A percentile compares a stretch with the other conserved stretches of the same genome.
Conservation (phyloP, 2,113 vertebrate species). For the Edolisoma coerulescens region DNA sequence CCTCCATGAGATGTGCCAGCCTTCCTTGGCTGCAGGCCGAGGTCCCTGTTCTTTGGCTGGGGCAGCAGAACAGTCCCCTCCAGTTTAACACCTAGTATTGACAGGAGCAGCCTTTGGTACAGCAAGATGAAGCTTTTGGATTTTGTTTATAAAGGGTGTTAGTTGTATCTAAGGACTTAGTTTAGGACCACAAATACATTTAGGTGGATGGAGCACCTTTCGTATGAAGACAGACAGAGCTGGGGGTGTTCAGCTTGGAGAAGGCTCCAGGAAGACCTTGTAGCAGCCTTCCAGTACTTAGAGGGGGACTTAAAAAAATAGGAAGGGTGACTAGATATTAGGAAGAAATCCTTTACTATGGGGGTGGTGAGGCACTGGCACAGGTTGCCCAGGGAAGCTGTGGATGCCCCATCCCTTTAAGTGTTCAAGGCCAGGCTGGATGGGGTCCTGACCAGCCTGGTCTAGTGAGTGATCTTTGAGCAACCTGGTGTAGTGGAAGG, state of each 20-base stretch:
- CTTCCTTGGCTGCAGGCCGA: neutral
- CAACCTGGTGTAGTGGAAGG: neutral
- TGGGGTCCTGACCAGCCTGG: neutral
- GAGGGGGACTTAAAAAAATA: neutral
- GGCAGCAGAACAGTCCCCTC: neutral
- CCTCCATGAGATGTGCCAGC: neutral
- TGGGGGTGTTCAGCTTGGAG: neutral
- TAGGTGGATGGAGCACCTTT: neutral
- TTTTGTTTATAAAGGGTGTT: neutral
- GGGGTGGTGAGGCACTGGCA: neutral
- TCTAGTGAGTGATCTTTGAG: neutral
- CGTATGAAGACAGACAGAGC: neutral
- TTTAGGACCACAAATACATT: neutral
- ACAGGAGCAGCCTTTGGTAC: neutral
- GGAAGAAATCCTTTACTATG: neutral
- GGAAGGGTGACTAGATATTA: rapidly evolving
- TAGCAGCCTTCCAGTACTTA: neutral
- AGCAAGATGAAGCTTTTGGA: rapidly evolving
- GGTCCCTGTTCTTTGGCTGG: neutral
- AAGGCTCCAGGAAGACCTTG: neutral
- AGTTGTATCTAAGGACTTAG: neutral
- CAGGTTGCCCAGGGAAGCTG: neutral
- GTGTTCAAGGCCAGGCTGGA: neutral
- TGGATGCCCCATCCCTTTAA: neutral
- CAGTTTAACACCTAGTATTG: neutral